phyloP scores from a whole-genome alignment of 2,113 vertebrate species.

The Promerops cafer region DNA sequence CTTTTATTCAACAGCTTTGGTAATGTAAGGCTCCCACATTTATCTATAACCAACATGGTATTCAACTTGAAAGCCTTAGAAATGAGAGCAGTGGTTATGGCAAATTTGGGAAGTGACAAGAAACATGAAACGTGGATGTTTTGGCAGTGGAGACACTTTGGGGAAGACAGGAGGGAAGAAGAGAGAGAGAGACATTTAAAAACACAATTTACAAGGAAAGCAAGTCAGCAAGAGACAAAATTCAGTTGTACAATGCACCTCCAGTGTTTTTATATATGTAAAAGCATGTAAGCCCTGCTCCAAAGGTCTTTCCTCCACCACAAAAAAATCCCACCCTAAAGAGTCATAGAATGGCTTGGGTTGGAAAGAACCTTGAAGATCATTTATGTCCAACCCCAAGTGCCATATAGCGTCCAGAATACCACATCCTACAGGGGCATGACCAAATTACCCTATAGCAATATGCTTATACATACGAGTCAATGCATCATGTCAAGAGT shows the following conservation, averaged over 20 bases:
- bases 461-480: neutral
- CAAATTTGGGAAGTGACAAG: neutral
- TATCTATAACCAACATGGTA: neutral
- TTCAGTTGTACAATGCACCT: neutral
- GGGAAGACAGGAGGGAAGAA: accelerated
- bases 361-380: neutral
- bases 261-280: accelerated
- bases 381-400: neutral
- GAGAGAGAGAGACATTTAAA: neutral
- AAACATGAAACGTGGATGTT: neutral
- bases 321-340: neutral
- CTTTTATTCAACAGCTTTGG: neutral
- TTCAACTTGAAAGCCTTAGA: neutral
- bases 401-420: neutral
- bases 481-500: neutral
- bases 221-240: neutral
- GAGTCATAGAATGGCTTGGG: neutral
- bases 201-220: neutral
- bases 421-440: neutral
- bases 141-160: neutral
- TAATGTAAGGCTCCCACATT: neutral
- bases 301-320: neutral
- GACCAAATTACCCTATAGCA: neutral
- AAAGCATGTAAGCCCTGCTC: neutral
- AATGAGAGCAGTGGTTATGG: neutral